phyloP scores from a whole-genome alignment of 64 coral and sea anemone genomes.

The Hydrozoanthus tunicans region DNA sequence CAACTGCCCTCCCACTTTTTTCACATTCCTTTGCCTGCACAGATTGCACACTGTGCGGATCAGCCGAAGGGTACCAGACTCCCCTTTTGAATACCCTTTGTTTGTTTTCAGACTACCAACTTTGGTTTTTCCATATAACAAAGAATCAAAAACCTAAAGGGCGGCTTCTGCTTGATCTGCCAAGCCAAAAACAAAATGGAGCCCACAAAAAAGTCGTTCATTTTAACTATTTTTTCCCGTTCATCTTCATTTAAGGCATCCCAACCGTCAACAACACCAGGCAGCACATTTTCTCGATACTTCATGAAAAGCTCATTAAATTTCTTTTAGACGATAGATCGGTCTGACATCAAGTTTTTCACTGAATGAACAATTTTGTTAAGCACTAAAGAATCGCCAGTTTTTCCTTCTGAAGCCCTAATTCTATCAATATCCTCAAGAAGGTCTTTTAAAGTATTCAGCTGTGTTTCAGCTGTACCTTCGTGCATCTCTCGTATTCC shows the following conservation, averaged over 20 bases:
- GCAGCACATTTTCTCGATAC: neutral
- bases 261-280: constrained; percentile 36
- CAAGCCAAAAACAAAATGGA: constrained; percentile 48
- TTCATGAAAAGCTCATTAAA: constrained; percentile 35
- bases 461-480: constrained; percentile 22
- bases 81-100: constrained; percentile 16
- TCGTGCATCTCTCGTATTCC: constrained; percentile 23
- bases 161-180: constrained; percentile 50
- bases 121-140: constrained; percentile 38
- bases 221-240: neutral
- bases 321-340: constrained; percentile 36
- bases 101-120: constrained; percentile 27
- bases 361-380: constrained; percentile 37
- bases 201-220: constrained; percentile 57
- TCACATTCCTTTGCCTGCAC: constrained; percentile 19
- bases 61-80: neutral
- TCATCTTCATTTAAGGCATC: neutral
- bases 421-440: constrained; percentile 13
- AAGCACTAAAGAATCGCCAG: neutral
- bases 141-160: constrained; percentile 22
- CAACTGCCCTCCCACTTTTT: constrained; percentile 48
- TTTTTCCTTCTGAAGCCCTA: neutral
- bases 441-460: neutral
- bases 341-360: constrained; percentile 39
- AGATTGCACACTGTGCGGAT: neutral